Evolutionary conservation across 2,113 vertebrate genomes (phyloP).

Genomic region (Perca schrenkii): DNA sequence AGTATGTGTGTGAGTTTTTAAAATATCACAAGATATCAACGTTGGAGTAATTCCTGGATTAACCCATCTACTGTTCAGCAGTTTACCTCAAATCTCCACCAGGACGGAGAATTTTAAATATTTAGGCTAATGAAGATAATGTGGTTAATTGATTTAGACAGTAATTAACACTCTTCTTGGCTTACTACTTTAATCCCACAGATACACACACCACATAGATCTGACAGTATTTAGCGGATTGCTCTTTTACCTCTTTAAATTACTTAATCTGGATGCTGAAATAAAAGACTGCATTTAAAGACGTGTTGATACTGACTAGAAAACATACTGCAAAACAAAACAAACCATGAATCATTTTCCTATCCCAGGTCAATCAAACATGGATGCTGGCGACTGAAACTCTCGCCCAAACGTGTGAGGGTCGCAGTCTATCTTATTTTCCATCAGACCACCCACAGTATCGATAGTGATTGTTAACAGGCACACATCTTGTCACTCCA

Average conservation of each 20-base stretch:
- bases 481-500: slow-evolving; percentile 45
- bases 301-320: background rate
- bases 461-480: slow-evolving; percentile 71
- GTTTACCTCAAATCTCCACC: slow-evolving; percentile 39
- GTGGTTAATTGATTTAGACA: slow-evolving; percentile 68
- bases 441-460: slow-evolving; percentile 47
- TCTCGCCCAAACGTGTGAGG: slow-evolving; percentile 4
- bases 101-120: slow-evolving; percentile 61
- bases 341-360: background rate
- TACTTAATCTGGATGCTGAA: slow-evolving; percentile 8
- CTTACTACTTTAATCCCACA: slow-evolving; percentile 59
- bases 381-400: background rate
- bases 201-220: slow-evolving; percentile 44
- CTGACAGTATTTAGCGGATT: slow-evolving; percentile 31
- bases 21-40: background rate
- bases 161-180: slow-evolving; percentile 56
- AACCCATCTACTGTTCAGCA: slow-evolving; percentile 37
- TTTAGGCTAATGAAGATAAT: slow-evolving; percentile 57
- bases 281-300: background rate
- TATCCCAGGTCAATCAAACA: background rate
- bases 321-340: background rate
- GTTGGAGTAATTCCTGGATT: slow-evolving; percentile 53
- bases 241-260: slow-evolving; percentile 14
- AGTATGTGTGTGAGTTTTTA: slow-evolving; percentile 17
- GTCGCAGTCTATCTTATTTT: slow-evolving; percentile 35